Base-by-base conservation (phyloP, 2,113 vertebrate genomes). In the Emydura subglobosa region DNA sequence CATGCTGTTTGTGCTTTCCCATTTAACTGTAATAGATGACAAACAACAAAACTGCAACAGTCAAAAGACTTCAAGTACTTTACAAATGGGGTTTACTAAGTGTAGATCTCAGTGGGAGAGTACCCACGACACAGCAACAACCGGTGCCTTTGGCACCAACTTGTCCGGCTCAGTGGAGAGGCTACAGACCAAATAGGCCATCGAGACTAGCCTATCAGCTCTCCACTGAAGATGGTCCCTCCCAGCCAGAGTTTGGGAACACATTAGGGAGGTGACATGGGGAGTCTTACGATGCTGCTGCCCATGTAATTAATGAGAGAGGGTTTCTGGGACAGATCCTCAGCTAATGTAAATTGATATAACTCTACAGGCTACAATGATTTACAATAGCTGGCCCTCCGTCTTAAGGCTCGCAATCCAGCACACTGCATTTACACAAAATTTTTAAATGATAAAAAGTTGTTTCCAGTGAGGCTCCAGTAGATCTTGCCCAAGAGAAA, bases 81-180 rank as follows among this genome's bases (percentile, higher is more conserved):
- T 39, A 72, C n/a, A n/a, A 39, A 87, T 1, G 4, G 59, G 84
- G 61, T 10, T 76, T 76, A 1, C 6, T 44, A 10, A 22, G 12
- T 79, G 34, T n/a, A 61, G 83, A 24, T 86, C 6, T 50, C 86
- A n/a, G 16, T 19, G 65, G 16, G 42, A 49, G 39, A n/a, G 65
- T 17, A 90, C n/a, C 79, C 81, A 79, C 25, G 24, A n/a, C 27
- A 55, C 65, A 90, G n/a, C 94, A 85, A 17, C 81, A 44, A 25
- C 22, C 42, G 82, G 21, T 19, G 7, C 0, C 79, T 0, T 29
- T 88, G 82, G 4, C 27, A 86, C 0, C 0, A 59, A 22, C 7
- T 54, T 78, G 85, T 42, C 22, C 50, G 19, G 81, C 53, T 85
- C 0, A 11, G 29, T 21, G n/a, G 29, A 51, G 31, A 51, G 49